Percentiles rank a stretch among this genome's conserved stretches.
Conservation (phyloP, 2,113 vertebrate genomes). For the Rhizomys pruinosus region DNA sequence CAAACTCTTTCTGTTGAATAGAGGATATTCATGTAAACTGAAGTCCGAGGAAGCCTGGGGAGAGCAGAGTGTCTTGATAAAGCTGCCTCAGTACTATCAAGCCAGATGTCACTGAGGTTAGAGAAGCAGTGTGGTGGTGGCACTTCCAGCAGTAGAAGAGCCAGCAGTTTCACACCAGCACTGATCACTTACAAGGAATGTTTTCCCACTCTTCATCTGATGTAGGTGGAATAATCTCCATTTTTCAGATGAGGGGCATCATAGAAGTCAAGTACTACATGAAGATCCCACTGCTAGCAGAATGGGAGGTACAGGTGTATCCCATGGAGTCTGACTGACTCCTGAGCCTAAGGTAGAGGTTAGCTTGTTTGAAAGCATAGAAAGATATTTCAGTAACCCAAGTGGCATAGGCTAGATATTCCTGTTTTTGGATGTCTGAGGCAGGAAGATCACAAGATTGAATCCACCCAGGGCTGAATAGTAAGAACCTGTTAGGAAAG, state of each 20-base stretch:
- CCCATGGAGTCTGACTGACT: neutral
- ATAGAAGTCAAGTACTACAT: neutral
- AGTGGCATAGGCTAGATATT: neutral
- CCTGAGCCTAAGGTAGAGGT: neutral
- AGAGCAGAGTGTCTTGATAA: neutral
- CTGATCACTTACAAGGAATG: neutral
- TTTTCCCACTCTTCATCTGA: neutral
- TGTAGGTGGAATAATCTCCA: neutral
- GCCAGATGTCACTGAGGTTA: neutral
- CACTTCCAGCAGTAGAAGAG: too few relatives aligned
- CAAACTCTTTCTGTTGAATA: neutral
- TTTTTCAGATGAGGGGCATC: neutral
- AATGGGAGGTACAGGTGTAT: neutral
- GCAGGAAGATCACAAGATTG: neutral
- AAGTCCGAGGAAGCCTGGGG: neutral
- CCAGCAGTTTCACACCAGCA: neutral
- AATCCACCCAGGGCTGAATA: neutral
- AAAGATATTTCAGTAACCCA: neutral
- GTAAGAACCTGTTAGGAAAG: neutral
- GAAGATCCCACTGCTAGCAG: neutral
- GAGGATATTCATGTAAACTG: neutral
- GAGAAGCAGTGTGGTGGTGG: neutral
- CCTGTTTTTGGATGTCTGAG: neutral
- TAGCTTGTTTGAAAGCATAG: conserved; percentile 1
- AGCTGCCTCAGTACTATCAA: neutral